phyloP scores from a whole-genome alignment of 1,140 invertebrate genomes.

The Habropoda laboriosa region DNA sequence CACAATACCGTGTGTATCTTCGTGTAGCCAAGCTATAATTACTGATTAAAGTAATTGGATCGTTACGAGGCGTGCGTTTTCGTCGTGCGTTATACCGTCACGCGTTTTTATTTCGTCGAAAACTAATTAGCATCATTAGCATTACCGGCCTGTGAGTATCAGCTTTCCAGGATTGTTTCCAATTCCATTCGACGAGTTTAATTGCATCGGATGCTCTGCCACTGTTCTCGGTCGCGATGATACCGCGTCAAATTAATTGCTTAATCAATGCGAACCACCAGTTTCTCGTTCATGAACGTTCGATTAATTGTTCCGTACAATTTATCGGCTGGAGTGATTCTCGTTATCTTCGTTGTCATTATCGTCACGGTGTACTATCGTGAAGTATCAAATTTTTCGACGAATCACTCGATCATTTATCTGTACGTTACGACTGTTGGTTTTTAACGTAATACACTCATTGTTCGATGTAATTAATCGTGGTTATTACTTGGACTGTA shows the following conservation, averaged over 20 bases:
- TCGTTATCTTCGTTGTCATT: background rate
- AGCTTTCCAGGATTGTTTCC: background rate
- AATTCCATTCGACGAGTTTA: background rate
- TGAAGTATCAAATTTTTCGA: background rate
- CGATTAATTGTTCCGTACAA: background rate
- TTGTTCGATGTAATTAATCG: too few species aligned
- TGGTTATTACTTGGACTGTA: too few species aligned
- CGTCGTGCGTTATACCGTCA: background rate
- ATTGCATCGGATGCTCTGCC: background rate
- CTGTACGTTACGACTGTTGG: too few species aligned
- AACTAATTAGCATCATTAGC: background rate
- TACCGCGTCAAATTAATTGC: background rate
- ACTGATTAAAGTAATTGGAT: conserved; percentile 24
- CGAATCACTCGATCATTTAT: background rate
- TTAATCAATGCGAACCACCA: background rate
- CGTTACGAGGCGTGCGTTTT: conserved; percentile 1
- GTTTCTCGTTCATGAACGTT: too few species aligned
- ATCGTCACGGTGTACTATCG: background rate
- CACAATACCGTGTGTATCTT: background rate
- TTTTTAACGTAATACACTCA: too few species aligned
- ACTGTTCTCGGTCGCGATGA: background rate
- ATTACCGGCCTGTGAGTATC: too few species aligned
- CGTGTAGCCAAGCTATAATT: background rate
- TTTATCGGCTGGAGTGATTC: background rate
- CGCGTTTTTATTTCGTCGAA: background rate